Evolutionary conservation across 2,797 vertebrate species (phyloP), one percentile per base, ranked within the genome.

Genomic region (Aldrovandia affinis): DNA sequence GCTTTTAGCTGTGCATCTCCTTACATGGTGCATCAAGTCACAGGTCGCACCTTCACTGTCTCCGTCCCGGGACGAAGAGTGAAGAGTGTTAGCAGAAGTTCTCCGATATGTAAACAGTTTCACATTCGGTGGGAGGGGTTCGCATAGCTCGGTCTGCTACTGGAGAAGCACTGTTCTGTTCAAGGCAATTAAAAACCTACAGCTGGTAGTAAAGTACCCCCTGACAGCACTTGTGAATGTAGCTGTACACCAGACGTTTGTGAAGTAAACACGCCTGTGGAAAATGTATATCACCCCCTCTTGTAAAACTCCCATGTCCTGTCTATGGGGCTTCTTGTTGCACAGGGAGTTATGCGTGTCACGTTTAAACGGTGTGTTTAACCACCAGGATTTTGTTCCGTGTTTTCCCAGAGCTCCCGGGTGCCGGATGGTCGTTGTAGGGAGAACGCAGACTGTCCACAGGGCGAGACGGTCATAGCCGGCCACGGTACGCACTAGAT

Each of bases 401-500:
- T 78, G 52, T 14, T 77, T 82, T 81, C 78, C 5, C 89, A 97
- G 96, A 95, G 90, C 47, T 30, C 50, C 30, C 93, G 65, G 70
- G 93, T 98, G 82, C 93, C 92, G 0, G 89, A 95, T 0, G 96
- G 95, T 1, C 78, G 15, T 82, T 99, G 98, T 84, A n/a, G 3
- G 14, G 25, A 81, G 2, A 92, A 97, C 2, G 18, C 33, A 0
- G 96, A 97, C 88, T 99, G 98, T 85, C 86, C 86, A 0, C 55
- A 89, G 0, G 96, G 96, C 80, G 86, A 93, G 80, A 85, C 94
- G 0, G 95, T 98, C 15, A 86, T 89, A 68, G 93, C 96, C 59
- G 97, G 97, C 85, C 94, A 98, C 1, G 97, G 97, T 99, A 91
- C 92, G 92, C 6, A 50, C 47, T 50, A 12, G 47, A 50, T 50